Base-by-base conservation (phyloP, 2,797 vertebrate genomes). In the Balearica regulorum region DNA sequence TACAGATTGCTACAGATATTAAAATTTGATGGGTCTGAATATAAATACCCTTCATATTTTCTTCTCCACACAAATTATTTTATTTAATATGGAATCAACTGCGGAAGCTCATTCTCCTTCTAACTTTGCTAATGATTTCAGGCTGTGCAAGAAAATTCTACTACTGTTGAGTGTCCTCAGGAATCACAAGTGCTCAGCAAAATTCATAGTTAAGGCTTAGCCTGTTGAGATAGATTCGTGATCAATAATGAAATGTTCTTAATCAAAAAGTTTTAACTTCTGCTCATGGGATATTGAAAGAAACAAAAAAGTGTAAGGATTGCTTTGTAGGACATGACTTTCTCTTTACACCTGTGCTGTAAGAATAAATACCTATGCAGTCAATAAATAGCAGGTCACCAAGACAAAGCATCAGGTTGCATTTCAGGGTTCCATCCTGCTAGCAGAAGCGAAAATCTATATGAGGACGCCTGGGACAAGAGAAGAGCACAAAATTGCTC, bases 401-500 rank as follows among this genome's bases (percentile, higher is more conserved):
- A 95, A 94, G 65, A 91, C 57, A 84, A 96, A 84, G 60, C 9
- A 20, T 96, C 95, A 94, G 78, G 82, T 68, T 90, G 76, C 20
- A 4, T 96, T 97, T 83, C 78, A 94, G 93, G 72, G 70, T 48
- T 90, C 86, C 92, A 87, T 95, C 78, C 83, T 84, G 60, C 83
- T 65, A 81, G 93, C 70, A 96, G 83, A 96, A 97, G 71, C 29
- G 37, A 97, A 97, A 98, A 98, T 97, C 96, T 96, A 93, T 97
- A 94, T 64, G 48, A 91, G 54, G 83, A 84, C 70, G 0, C 83
- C 10, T 55, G 96, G 93, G 97, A 97, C n/a, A 87, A 10, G 53
- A 93, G 92, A 89, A 94, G 37, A 97, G 83, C 94, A 95, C 62
- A 92, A 97, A 98, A 98, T 96, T 98, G 94, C 92, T 97, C 83